These are phyloP conservation scores for Telmatochromis brichardi DNA, from an alignment of 2,113 vertebrate genomes.

Conservation along the genomic window DNA sequence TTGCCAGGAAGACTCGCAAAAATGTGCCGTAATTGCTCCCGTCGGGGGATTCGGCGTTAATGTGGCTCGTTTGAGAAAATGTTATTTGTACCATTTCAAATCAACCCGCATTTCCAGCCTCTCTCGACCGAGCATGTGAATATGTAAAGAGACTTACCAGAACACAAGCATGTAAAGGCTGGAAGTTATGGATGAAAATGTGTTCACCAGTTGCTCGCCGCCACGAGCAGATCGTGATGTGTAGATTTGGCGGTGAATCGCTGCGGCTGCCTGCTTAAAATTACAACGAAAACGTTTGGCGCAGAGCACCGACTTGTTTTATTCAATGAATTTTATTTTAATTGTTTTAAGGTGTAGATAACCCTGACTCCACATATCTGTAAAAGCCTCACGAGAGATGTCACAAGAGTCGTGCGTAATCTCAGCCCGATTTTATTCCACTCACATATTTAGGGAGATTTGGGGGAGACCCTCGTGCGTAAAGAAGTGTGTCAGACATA, in stretches of 20 bases:
- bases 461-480: slow-evolving; percentile 59
- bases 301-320: background rate
- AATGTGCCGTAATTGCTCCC: background rate
- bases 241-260: slow-evolving; percentile 28
- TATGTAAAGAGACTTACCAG: background rate
- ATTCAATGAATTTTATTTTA: background rate
- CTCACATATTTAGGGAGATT: slow-evolving; percentile 14
- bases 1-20: background rate
- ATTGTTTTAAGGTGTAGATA: background rate
- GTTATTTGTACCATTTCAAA: background rate
- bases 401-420: slow-evolving; percentile 18
- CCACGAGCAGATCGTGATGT: slow-evolving; percentile 34
- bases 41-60: background rate
- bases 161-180: background rate
- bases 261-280: slow-evolving; percentile 29
- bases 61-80: background rate
- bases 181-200: background rate
- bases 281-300: background rate
- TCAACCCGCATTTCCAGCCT: background rate
- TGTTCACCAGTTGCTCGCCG: background rate
- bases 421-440: background rate
- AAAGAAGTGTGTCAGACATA: slow-evolving; percentile 45
- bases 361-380: background rate
- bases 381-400: background rate
- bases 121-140: background rate